A percentile compares a stretch with the other conserved stretches of the same genome.
Conservation (phyloP, 2,888 invertebrate species). For the Cheilosia vulpina region DNA sequence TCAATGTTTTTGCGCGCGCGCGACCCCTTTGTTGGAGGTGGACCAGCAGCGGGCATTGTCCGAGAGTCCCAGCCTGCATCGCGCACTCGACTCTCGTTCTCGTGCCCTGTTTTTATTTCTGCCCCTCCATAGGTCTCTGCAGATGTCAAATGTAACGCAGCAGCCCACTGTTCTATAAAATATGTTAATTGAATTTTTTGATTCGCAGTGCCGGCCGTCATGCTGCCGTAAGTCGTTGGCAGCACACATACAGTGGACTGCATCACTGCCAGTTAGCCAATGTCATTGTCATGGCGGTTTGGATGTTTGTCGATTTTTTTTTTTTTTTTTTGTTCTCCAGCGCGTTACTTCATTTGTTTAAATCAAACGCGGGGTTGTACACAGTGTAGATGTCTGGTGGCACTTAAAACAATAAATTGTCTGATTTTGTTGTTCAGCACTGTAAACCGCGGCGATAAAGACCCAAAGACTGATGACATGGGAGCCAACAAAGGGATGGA, state of each 20-base stretch:
- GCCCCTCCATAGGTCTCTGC: conserved; percentile 45
- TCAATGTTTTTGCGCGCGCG: conserved; percentile 58
- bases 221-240: conserved; percentile 46
- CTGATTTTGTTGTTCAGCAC: conserved; percentile 59
- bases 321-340: conserved; percentile 4
- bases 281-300: conserved; percentile 60
- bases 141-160: conserved; percentile 71
- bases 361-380: conserved; percentile 64
- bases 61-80: conserved; percentile 5
- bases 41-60: conserved; percentile 27
- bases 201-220: conserved; percentile 39
- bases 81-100: conserved; percentile 4
- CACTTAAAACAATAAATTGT: conserved; percentile 75
- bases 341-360: conserved; percentile 71
- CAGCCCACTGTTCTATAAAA: conserved; percentile 75
- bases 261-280: conserved; percentile 63
- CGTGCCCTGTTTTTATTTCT: conserved; percentile 44
- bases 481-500: conserved; percentile 57
- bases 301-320: conserved; percentile 11
- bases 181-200: conserved; percentile 75
- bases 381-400: conserved; percentile 58
- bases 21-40: conserved; percentile 52
- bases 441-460: conserved; percentile 64
- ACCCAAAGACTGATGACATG: conserved; percentile 68
- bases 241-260: conserved; percentile 40